Evolutionary conservation across 2,113 vertebrate genomes (phyloP), one percentile per base, ranked within the genome.

Genomic region (Ammodytes marinus): DNA sequence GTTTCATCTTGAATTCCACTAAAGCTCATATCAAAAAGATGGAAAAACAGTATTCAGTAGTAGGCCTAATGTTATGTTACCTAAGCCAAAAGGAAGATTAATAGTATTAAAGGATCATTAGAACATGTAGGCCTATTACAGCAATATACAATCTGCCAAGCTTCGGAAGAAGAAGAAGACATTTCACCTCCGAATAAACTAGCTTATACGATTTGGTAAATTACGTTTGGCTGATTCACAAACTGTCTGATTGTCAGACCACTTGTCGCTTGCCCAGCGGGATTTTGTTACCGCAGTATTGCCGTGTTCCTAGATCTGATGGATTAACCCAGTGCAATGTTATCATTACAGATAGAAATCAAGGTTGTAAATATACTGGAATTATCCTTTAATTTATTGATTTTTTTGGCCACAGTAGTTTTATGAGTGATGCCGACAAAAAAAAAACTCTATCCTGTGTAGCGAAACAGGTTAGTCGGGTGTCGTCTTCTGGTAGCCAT

Each of bases 401-500:
- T 27, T 77, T 67, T 64, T 73, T 60, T 74, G 73, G 63, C 47
- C 4, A n/a, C 19, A 42, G 9, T 3, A 64, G 68, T 64, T 10
- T 63, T 57, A 73, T 78, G 58, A 74, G 39, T 46, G 7, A 63
- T 45, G 10, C 10, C 27, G 54, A 39, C 42, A 52, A 77, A 76
- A 83, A 46, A 68, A 50, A 46, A 37, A 54, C 35, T 58, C 61
- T 39, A 74, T 69, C 42, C 49, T 37, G 49, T 37, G 49, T 73
- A 53, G 69, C 37, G 27, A 60, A 69, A 37, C 53, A 80, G 50
- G 72, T 80, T 76, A 60, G 35, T 47, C 5, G 11, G 42, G 57
- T 58, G 37, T 55, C 10, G 45, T 64, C 63, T 74, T 40, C 64
- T 74, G 59, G 58, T 40, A 49, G 64, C 84, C 78, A 83, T 78